Conservation (phyloP, 2,113 vertebrate species). For the Seriola rivoliana region DNA sequence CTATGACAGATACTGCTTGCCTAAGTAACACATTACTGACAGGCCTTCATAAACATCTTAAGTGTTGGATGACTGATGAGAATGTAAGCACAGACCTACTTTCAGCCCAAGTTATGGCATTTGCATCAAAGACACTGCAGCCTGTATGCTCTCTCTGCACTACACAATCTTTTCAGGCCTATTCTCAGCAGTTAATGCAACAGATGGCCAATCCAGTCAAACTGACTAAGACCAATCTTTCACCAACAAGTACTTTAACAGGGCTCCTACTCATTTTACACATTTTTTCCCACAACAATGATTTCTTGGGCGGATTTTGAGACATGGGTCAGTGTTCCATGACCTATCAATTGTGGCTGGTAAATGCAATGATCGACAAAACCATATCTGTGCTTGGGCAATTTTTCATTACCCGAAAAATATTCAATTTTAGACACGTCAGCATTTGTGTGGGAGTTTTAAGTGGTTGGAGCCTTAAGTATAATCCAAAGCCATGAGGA, state of each 20-base stretch:
- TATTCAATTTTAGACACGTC: background rate
- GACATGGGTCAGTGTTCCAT: slow-evolving; percentile 43
- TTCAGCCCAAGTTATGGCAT: background rate
- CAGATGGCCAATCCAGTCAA: slow-evolving; percentile 61
- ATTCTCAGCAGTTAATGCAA: slow-evolving; percentile 43
- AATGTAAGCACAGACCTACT: background rate
- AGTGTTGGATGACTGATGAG: background rate
- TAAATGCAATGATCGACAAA: background rate
- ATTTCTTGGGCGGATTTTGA: slow-evolving; percentile 15
- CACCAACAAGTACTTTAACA: slow-evolving; percentile 56
- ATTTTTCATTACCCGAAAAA: background rate
- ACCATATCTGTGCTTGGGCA: background rate
- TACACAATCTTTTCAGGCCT: slow-evolving; percentile 4
- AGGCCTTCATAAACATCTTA: background rate
- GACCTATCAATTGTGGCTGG: background rate
- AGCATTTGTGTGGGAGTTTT: slow-evolving; percentile 43
- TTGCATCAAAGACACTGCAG: slow-evolving; percentile 9
- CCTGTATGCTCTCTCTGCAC: background rate
- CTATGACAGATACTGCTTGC: background rate
- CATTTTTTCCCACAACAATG: slow-evolving; percentile 5
- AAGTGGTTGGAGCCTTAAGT: slow-evolving; percentile 40
- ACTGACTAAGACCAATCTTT: slow-evolving; percentile 26
- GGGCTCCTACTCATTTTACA: slow-evolving; percentile 63
- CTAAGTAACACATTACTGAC: background rate
- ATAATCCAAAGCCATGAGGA: slow-evolving; percentile 24